These are phyloP conservation scores for Eristalis tenax DNA, from an alignment of 2,888 invertebrate genomes.

Conservation along the genomic window DNA sequence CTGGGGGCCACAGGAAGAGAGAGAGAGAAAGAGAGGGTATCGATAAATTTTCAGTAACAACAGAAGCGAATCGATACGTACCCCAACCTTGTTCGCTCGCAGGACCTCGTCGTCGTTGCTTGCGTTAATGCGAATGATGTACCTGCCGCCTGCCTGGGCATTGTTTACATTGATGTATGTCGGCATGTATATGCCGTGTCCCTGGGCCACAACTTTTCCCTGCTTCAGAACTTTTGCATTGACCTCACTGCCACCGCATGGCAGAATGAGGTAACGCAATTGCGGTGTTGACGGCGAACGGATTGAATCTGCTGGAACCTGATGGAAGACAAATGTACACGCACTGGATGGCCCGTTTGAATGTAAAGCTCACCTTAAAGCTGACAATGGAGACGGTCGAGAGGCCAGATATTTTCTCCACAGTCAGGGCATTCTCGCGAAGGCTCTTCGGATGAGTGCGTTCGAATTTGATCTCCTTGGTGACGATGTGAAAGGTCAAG, in stretches of 20 bases:
- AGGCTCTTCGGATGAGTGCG: constrained; percentile 80
- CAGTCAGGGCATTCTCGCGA: constrained; percentile 82
- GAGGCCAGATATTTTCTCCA: constrained; percentile 82
- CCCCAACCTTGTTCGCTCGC: constrained; percentile 82
- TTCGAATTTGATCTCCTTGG: constrained; percentile 78
- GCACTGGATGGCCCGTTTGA: too few relatives aligned
- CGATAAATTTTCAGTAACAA: background rate
- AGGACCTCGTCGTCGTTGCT: constrained; percentile 82
- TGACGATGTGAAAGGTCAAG: constrained; percentile 78
- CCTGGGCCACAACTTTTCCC: constrained; percentile 78
- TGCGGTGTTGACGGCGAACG: constrained; percentile 15
- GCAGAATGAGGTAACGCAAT: constrained; percentile 82
- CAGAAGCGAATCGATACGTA: constrained; percentile 74
- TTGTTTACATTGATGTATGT: constrained; percentile 80
- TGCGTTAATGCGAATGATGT: constrained; percentile 82
- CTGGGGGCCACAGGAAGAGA: constrained; percentile 75
- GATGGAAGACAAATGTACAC: constrained; percentile 1
- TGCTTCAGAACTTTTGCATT: constrained; percentile 81
- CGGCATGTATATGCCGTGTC: constrained; percentile 81
- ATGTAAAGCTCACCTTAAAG: constrained; percentile 81
- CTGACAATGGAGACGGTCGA: constrained; percentile 83
- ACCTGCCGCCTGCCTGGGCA: constrained; percentile 80
- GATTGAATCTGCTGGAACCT: constrained; percentile 31
- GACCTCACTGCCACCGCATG: constrained; percentile 83
- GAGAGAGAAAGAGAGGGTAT: background rate